Conservation (phyloP, 2,888 invertebrate genomes). For the Eilema caniola region DNA sequence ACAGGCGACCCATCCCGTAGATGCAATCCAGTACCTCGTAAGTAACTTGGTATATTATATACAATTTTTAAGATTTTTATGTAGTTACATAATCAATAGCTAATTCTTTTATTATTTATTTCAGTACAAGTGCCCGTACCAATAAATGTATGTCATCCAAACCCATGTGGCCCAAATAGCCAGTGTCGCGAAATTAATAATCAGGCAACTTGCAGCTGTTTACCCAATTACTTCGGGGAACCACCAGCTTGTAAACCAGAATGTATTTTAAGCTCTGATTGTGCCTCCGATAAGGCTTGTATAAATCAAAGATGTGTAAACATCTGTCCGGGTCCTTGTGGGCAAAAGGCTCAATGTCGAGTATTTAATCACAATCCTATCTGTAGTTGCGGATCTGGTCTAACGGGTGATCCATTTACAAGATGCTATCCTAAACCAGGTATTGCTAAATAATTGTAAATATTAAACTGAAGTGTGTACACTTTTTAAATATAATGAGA, state of each 20-base stretch:
- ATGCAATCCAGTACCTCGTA: conserved; percentile 78
- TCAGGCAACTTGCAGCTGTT: conserved; percentile 90
- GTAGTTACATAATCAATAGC: neutral
- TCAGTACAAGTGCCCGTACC: conserved; percentile 77
- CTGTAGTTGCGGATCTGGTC: conserved; percentile 88
- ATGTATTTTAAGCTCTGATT: conserved; percentile 90
- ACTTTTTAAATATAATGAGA: neutral
- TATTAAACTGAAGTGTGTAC: neutral
- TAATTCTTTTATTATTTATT: conserved; percentile 37
- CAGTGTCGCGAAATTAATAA: conserved; percentile 86
- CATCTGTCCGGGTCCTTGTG: conserved; percentile 91
- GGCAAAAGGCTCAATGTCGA: conserved; percentile 89
- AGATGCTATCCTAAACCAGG: conserved; percentile 88
- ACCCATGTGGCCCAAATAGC: conserved; percentile 88
- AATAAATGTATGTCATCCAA: conserved; percentile 84
- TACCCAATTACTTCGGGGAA: conserved; percentile 89
- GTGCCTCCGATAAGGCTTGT: conserved; percentile 88
- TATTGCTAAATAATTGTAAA: conserved; percentile 45
- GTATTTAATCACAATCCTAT: conserved; percentile 91
- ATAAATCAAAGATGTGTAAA: conserved; percentile 90
- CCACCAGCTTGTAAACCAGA: conserved; percentile 90
- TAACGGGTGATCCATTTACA: conserved; percentile 89
- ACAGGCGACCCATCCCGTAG: conserved; percentile 88
- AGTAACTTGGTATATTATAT: conserved; percentile 50
- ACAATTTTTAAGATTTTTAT: neutral